phyloP scores from a whole-genome alignment of 1,140 invertebrate species.

The Drosophila pectinifera region DNA sequence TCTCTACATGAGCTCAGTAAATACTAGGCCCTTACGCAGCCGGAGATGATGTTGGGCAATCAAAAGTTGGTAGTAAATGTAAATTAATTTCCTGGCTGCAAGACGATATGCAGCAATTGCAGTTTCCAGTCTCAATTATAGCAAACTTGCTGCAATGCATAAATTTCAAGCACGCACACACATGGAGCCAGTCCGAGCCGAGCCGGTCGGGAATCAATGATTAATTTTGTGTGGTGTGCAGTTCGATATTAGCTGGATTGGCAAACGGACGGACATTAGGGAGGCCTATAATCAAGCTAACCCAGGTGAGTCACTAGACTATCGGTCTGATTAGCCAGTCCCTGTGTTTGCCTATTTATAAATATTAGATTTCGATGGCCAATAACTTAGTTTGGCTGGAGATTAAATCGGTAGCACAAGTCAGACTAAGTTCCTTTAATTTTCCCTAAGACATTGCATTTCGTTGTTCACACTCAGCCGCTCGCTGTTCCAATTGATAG shows the following conservation, averaged over 20 bases:
- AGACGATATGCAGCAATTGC: slow-evolving; percentile 42
- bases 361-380: slow-evolving; percentile 4
- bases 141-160: slow-evolving; percentile 70
- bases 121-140: slow-evolving; percentile 59
- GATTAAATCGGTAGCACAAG: not conserved
- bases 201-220: slow-evolving; percentile 53
- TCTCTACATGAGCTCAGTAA: slow-evolving; percentile 27
- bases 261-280: slow-evolving; percentile 5
- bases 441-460: too few species aligned
- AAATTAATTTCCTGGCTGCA: slow-evolving; percentile 66
- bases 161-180: slow-evolving; percentile 55
- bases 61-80: slow-evolving; percentile 40
- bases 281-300: slow-evolving; percentile 10
- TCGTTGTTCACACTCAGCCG: too few species aligned
- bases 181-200: not conserved
- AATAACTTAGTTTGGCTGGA: not conserved
- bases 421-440: too few species aligned
- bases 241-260: slow-evolving; percentile 35
- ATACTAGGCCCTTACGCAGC: slow-evolving; percentile 1
- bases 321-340: not conserved
- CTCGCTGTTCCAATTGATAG: slow-evolving; percentile 43
- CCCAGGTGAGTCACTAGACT: not conserved
- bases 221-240: slow-evolving; percentile 68
- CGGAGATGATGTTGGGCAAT: slow-evolving; percentile 54
- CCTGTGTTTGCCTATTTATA: not conserved